phyloP scores from a whole-genome alignment of 2,797 vertebrate species.

The Gephyroberyx darwinii region DNA sequence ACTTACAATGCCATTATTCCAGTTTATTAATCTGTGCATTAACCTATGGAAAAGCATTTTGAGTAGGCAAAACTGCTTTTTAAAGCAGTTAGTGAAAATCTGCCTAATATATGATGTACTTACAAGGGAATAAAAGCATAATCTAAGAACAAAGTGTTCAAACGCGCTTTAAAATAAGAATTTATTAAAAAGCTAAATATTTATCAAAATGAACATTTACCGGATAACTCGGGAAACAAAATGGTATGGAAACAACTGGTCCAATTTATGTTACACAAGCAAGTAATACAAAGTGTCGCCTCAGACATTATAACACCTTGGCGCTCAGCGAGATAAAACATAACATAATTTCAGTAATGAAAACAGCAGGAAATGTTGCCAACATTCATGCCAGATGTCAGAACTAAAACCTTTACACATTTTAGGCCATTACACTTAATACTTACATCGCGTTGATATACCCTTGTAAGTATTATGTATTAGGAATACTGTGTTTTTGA shows the following conservation, averaged over 20 bases:
- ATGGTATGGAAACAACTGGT: background rate
- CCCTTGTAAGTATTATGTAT: too few relatives aligned
- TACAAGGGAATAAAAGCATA: background rate
- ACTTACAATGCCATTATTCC: too few relatives aligned
- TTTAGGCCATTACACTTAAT: background rate
- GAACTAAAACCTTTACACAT: background rate
- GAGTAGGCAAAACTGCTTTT: background rate
- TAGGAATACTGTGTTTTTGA: too few relatives aligned
- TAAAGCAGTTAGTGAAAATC: background rate
- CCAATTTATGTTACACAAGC: background rate
- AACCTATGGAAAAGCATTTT: too few relatives aligned
- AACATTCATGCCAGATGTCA: background rate
- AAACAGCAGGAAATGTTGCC: slow-evolving; percentile 1
- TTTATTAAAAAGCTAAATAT: background rate
- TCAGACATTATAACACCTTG: background rate
- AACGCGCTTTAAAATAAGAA: background rate
- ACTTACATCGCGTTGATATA: too few relatives aligned
- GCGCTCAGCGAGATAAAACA: background rate
- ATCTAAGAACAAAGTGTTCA: background rate
- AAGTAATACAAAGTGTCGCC: background rate
- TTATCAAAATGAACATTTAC: background rate
- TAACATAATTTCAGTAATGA: background rate
- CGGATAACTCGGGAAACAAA: slow-evolving; percentile 1
- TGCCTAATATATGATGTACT: background rate
- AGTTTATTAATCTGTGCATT: too few relatives aligned